A percentile compares a stretch with the other conserved stretches of the same genome.
Evolutionary conservation across 2,797 vertebrate species (phyloP).

Genomic region (Intellagama lesueurii): DNA sequence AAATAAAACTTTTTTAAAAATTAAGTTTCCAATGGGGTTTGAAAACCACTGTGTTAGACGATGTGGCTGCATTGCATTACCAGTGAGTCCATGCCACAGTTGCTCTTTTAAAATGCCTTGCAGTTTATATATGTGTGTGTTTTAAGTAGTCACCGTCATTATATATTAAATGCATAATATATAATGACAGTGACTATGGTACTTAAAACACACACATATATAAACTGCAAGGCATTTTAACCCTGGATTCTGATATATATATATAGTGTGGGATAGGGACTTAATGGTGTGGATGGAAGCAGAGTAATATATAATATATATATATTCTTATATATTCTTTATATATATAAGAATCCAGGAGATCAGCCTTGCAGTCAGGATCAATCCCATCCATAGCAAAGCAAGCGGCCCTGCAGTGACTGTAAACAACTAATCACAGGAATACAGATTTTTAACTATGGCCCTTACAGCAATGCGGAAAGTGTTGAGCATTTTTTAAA

Average conservation of each 20-base stretch:
- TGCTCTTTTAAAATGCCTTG: constrained; percentile 30
- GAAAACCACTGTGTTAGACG: too few species aligned
- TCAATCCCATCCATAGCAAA: constrained; percentile 34
- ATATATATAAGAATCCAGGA: constrained; percentile 4
- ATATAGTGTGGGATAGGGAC: background rate
- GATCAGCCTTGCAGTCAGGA: constrained; percentile 38
- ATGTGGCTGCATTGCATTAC: too few species aligned
- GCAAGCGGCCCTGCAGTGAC: background rate
- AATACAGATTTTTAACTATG: constrained; percentile 38
- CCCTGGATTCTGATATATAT: too few species aligned
- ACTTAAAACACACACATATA: too few species aligned
- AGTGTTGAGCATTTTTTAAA: background rate
- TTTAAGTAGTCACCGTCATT: background rate
- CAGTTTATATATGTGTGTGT: background rate
- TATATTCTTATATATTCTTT: too few species aligned
- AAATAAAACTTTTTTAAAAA: background rate
- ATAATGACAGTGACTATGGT: too few species aligned
- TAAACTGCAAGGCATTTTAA: too few species aligned
- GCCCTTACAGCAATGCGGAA: constrained; percentile 23
- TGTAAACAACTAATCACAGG: constrained; percentile 32
- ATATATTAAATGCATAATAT: constrained; percentile 1
- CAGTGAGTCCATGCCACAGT: background rate
- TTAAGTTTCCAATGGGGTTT: too few species aligned
- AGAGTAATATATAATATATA: too few species aligned
- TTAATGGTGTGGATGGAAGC: background rate